These are phyloP conservation scores for Eulemur albifrons DNA, from an alignment of 2,797 vertebrate species.

Conservation along the genomic window DNA sequence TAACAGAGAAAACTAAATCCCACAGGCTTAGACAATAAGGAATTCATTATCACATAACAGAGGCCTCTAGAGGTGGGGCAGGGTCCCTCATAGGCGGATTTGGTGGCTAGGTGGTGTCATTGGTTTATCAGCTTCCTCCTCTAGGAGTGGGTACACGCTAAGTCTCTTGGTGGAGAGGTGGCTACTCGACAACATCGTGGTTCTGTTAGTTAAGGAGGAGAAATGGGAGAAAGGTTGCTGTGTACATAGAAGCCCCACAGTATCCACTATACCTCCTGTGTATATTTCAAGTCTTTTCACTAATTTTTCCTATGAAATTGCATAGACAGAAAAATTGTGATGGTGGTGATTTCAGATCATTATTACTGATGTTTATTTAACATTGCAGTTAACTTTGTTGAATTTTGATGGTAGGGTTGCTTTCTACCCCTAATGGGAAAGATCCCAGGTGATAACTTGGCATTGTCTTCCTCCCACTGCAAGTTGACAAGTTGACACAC, in stretches of 20 bases:
- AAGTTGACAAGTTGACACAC: background rate
- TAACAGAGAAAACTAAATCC: background rate
- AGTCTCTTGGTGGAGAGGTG: background rate
- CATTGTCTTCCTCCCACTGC: background rate
- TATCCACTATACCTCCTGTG: background rate
- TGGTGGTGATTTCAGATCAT: background rate
- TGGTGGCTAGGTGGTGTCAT: background rate
- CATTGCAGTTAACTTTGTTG: background rate
- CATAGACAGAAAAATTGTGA: background rate
- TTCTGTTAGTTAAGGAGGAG: background rate
- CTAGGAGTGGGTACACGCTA: background rate
- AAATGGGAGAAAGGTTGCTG: background rate
- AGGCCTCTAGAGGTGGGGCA: background rate
- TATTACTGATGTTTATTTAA: background rate
- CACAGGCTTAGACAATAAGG: background rate
- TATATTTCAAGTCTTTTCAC: background rate
- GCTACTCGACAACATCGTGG: background rate
- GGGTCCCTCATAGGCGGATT: background rate
- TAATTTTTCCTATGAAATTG: background rate
- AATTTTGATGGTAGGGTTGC: background rate
- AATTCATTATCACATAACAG: background rate
- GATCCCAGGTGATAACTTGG: background rate
- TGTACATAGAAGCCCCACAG: background rate
- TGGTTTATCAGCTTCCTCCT: background rate
- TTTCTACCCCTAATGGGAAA: background rate